Base-by-base conservation (phyloP, 2,113 vertebrate species). In the Tetrao urogallus region DNA sequence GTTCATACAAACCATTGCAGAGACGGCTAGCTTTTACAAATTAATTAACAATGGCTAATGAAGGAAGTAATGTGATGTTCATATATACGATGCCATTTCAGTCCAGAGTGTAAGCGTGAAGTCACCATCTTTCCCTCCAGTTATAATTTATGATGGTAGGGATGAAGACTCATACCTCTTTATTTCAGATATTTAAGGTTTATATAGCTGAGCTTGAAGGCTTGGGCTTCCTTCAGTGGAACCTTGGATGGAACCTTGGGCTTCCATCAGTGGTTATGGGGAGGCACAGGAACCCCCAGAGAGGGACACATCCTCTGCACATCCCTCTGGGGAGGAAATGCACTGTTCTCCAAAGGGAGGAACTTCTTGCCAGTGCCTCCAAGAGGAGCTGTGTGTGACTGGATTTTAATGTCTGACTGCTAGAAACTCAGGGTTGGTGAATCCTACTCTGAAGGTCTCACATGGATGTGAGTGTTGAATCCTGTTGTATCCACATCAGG, bases 241-340 rank as follows among this genome's bases (percentile, higher is more conserved):
- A n/a, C n/a, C n/a, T n/a, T n/a, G n/a, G n/a, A n/a, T n/a, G n/a
- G n/a, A n/a, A 67, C 4, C 11, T 20, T 27, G 67, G 67, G 47
- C 24, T 50, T 70, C 47, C 63, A 50, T 4, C 38, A 67, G 3
- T 2, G 73, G 56, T 24, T 45, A 17, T 0, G 3, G 40, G 43
- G 54, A 79, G 24, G 57, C 79, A 43, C 2, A 30, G 52, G 43
- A 36, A 27, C 18, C 30, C 76, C 43, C 78, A 66, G 69, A 87
- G 38, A 63, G 24, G 0, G 3, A 5, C 4, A 20, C 2, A 13
- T 4, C 66, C 54, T 28, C 45, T 11, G 3, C 73, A 24, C 38
- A 18, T 19, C 20, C 11, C 67, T 20, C 73, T 56, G 76, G 1
- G 2, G 61, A 45, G 17, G 52, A 60, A 74, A 38, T 4, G 15